A percentile compares a stretch with the other conserved stretches of the same genome.
phyloP scores from a whole-genome alignment of 2,888 invertebrate genomes.

The Latrodectus hesperus region DNA sequence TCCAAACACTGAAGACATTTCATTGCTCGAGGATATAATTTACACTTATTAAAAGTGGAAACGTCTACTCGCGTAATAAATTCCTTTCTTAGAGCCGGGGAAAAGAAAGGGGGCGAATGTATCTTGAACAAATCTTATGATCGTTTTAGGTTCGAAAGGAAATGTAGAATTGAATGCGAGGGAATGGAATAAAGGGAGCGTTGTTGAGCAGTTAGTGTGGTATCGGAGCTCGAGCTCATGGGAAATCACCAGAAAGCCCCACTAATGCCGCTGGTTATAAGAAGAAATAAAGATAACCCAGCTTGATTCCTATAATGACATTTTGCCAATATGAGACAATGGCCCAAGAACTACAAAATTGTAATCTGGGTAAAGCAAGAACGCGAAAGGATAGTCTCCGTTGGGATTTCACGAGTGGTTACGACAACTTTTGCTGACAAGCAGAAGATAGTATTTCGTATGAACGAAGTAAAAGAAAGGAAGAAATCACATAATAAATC shows the following conservation, averaged over 20 bases:
- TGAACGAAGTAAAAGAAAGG: no score
- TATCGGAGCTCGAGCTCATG: conserved; percentile 13
- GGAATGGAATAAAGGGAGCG: not conserved
- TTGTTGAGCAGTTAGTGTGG: conserved; percentile 19
- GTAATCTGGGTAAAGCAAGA: conserved; percentile 31
- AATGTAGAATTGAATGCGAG: not conserved
- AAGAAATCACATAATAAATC: no score
- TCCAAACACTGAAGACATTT: not conserved
- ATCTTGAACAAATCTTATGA: not conserved
- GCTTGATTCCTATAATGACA: conserved; percentile 36
- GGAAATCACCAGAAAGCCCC: conserved; percentile 31
- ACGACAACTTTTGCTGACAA: conserved; percentile 1
- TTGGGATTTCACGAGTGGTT: conserved; percentile 5
- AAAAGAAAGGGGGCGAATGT: not conserved
- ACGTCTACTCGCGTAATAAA: conserved; percentile 18
- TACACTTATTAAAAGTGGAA: conserved; percentile 50
- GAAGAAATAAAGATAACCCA: conserved; percentile 32
- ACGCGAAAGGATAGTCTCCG: conserved; percentile 10
- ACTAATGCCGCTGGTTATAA: not conserved
- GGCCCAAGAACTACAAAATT: not conserved
- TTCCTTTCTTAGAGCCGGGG: not conserved
- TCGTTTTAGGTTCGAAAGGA: not conserved
- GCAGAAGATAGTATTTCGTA: not conserved
- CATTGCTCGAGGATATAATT: conserved; percentile 20
- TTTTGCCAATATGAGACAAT: conserved; percentile 45